phyloP scores from a whole-genome alignment of 1,140 invertebrate genomes.

The Anastrepha obliqua region DNA sequence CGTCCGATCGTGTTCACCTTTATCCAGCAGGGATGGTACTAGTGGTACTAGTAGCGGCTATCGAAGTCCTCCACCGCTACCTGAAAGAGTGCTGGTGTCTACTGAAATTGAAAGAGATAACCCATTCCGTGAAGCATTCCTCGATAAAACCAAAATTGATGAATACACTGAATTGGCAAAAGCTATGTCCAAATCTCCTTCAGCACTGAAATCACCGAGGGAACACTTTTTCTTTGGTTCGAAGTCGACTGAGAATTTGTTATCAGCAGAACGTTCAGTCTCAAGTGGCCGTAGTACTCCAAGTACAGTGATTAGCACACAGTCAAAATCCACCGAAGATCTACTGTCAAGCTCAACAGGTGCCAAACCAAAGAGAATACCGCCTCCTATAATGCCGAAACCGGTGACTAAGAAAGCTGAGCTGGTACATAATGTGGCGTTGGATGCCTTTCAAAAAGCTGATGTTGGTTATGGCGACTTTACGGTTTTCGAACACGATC shows the following conservation, averaged over 20 bases:
- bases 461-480: conserved; percentile 73
- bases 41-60: conserved; percentile 43
- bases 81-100: conserved; percentile 37
- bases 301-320: conserved; percentile 63
- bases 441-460: conserved; percentile 69
- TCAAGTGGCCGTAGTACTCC: conserved; percentile 68
- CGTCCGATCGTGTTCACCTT: conserved; percentile 65
- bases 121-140: conserved; percentile 66
- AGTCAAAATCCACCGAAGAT: conserved; percentile 68
- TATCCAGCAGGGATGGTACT: conserved; percentile 24
- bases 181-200: conserved; percentile 66
- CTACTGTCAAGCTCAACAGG: conserved; percentile 61
- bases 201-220: conserved; percentile 59
- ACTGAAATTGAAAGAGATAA: conserved; percentile 70
- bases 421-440: conserved; percentile 67
- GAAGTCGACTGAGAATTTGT: conserved; percentile 68
- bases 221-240: conserved; percentile 70
- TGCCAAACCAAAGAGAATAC: conserved; percentile 64
- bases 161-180: conserved; percentile 70
- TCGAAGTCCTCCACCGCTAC: conserved; percentile 56
- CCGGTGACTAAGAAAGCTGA: conserved; percentile 71
- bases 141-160: conserved; percentile 58
- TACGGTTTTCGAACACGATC: conserved; percentile 71
- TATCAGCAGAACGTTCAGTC: conserved; percentile 63
- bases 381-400: conserved; percentile 69